Conservation (phyloP, 2,797 vertebrate genomes). For the Rhinichthys osculus region DNA sequence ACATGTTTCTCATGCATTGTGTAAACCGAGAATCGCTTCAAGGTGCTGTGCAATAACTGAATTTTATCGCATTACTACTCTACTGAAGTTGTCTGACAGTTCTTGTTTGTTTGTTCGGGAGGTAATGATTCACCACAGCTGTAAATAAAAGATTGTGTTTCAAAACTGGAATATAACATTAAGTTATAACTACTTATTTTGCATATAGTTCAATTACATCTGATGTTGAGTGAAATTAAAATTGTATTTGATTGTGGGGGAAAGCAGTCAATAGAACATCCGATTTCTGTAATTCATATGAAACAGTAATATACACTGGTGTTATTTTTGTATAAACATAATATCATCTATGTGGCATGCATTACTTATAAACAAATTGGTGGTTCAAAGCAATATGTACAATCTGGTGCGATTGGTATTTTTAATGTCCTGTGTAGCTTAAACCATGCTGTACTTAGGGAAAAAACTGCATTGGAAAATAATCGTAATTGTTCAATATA, state of each 20-base stretch:
- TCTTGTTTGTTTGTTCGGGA: slow-evolving; percentile 52
- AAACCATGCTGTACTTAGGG: slow-evolving; percentile 73
- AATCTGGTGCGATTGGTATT: slow-evolving; percentile 85
- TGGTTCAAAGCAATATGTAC: slow-evolving; percentile 90
- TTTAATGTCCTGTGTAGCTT: slow-evolving; percentile 83
- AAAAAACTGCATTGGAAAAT: slow-evolving; percentile 73
- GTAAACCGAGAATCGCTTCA: slow-evolving; percentile 64
- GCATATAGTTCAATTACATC: slow-evolving; percentile 57
- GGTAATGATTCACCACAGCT: slow-evolving; percentile 63
- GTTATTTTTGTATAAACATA: slow-evolving; percentile 93
- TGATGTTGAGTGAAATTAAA: slow-evolving; percentile 65
- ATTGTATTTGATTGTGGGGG: slow-evolving; percentile 68
- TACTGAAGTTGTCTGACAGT: slow-evolving; percentile 67
- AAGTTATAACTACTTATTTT: slow-evolving; percentile 70
- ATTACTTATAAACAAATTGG: slow-evolving; percentile 89
- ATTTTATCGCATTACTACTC: slow-evolving; percentile 65
- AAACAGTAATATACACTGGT: slow-evolving; percentile 89
- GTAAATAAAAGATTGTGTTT: slow-evolving; percentile 67
- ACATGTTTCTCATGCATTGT: slow-evolving; percentile 62
- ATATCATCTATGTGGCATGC: slow-evolving; percentile 92
- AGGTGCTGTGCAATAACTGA: slow-evolving; percentile 66
- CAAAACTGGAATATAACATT: slow-evolving; percentile 73
- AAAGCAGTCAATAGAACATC: slow-evolving; percentile 70
- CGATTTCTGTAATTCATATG: slow-evolving; percentile 84
- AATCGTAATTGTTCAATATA: slow-evolving; percentile 78